Conservation (phyloP, 2,113 vertebrate genomes). For the Patagioenas fasciata region DNA sequence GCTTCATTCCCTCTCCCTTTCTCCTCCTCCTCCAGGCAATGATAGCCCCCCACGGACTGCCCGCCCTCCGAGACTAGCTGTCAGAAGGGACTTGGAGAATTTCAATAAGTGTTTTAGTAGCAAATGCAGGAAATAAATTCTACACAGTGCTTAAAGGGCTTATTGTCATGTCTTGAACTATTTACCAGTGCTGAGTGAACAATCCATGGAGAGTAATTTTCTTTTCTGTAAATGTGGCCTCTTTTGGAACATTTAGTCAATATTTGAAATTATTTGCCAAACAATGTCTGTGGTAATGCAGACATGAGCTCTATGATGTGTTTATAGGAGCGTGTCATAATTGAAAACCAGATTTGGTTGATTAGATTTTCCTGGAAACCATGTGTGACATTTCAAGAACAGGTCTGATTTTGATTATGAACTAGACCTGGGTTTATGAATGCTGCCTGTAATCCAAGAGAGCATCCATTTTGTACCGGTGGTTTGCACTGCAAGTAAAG, state of each 20-base stretch:
- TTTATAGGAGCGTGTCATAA: background rate
- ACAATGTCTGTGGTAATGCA: background rate
- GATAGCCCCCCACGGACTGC: background rate
- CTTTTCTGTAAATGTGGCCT: background rate
- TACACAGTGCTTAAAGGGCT: background rate
- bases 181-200: background rate
- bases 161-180: background rate
- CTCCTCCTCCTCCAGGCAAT: background rate
- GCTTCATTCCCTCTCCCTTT: background rate
- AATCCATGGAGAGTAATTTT: background rate
- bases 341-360: background rate
- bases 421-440: background rate
- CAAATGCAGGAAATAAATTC: slow-evolving; percentile 28
- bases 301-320: background rate
- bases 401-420: background rate
- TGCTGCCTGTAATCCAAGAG: background rate
- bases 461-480: background rate
- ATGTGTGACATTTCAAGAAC: background rate
- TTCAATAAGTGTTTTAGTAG: slow-evolving; percentile 6
- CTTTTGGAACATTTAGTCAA: background rate
- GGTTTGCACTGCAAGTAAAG: background rate
- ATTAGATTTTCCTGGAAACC: background rate
- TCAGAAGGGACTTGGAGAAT: background rate
- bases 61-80: background rate
- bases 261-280: background rate